Conservation (phyloP, 2,888 invertebrate genomes). For the Osmoderma eremita region DNA sequence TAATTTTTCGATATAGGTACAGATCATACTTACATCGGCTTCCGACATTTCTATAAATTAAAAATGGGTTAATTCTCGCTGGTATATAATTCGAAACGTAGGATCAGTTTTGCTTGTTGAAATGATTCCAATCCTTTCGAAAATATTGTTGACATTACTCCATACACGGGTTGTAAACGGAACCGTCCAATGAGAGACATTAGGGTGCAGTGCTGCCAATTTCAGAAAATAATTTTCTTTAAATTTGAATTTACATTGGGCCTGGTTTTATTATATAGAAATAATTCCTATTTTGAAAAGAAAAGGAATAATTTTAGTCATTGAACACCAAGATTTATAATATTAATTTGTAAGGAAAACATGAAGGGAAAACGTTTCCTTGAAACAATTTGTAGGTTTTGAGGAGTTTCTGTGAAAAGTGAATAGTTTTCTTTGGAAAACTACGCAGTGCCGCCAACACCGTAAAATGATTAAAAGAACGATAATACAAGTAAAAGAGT, state of each 20-base stretch:
- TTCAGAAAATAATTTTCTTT: background rate
- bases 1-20: background rate
- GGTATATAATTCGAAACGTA: background rate
- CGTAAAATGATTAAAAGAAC: too few relatives aligned
- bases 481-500: too few relatives aligned
- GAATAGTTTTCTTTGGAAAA: too few relatives aligned
- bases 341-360: too few relatives aligned
- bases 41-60: constrained; percentile 24
- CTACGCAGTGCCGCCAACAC: too few relatives aligned
- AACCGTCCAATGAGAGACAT: constrained; percentile 10
- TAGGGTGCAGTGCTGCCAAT: background rate
- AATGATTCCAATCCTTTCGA: constrained; percentile 20
- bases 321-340: too few relatives aligned
- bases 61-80: background rate
- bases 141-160: constrained; percentile 33
- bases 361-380: too few relatives aligned
- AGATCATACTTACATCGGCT: constrained; percentile 18
- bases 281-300: too few relatives aligned
- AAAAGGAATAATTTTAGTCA: too few relatives aligned
- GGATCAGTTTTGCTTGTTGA: background rate
- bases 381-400: too few relatives aligned
- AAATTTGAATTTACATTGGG: constrained; percentile 1
- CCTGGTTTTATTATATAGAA: too few relatives aligned
- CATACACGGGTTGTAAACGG: constrained; percentile 11
- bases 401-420: too few relatives aligned